These are phyloP conservation scores for Chauna torquata DNA, from an alignment of 2,113 vertebrate species.

Conservation along the genomic window DNA sequence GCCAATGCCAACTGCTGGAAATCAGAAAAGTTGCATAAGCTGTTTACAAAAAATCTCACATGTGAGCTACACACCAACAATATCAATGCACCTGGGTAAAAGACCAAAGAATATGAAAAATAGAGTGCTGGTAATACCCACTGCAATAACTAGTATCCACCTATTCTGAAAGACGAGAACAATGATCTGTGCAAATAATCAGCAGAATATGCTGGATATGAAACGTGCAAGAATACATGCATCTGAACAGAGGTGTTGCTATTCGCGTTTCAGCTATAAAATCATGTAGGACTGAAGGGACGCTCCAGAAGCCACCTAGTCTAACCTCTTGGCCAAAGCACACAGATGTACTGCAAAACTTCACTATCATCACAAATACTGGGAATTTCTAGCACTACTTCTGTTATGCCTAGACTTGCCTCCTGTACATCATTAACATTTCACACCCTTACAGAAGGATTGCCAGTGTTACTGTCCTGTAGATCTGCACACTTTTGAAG, in stretches of 20 bases:
- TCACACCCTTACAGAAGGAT: not conserved
- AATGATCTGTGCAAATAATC: not conserved
- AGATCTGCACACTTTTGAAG: not conserved
- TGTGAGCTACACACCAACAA: not conserved
- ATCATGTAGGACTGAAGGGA: not conserved
- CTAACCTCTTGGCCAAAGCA: not conserved
- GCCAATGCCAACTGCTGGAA: not conserved
- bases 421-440: not conserved
- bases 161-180: not conserved
- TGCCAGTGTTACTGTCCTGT: not conserved
- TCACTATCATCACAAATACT: not conserved
- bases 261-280: not conserved
- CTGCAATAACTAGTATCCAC: not conserved
- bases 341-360: not conserved
- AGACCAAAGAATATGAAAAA: not conserved
- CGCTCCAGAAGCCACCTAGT: not conserved
- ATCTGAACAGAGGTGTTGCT: not conserved
- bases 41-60: not conserved
- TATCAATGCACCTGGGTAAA: not conserved
- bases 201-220: not conserved
- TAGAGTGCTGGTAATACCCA: not conserved
- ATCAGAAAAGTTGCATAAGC: not conserved
- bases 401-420: not conserved
- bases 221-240: accelerated
- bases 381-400: not conserved